These are phyloP conservation scores for Parascotia fuliginaria DNA, from an alignment of 2,888 invertebrate genomes.

Conservation along the genomic window DNA sequence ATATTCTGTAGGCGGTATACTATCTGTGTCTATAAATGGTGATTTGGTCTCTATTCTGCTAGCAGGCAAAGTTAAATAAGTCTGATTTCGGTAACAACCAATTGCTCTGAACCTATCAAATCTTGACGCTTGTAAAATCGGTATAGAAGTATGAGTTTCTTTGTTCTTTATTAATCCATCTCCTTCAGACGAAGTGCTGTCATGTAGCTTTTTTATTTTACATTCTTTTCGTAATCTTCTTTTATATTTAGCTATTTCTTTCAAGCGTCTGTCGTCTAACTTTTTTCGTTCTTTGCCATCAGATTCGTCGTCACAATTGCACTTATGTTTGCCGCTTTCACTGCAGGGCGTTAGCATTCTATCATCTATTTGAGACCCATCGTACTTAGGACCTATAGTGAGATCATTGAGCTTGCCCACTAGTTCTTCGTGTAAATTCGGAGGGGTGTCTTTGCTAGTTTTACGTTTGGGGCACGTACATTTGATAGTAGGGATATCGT, in stretches of 20 bases:
- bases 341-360: constrained; percentile 90
- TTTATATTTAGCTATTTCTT: constrained; percentile 82
- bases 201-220: constrained; percentile 71
- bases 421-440: constrained; percentile 66
- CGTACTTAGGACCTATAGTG: constrained; percentile 66
- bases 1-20: constrained; percentile 60
- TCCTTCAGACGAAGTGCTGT: constrained; percentile 78
- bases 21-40: constrained; percentile 65
- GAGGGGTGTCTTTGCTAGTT: constrained; percentile 65
- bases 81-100: constrained; percentile 79
- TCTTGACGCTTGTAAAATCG: constrained; percentile 78
- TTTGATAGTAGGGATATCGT: constrained; percentile 88
- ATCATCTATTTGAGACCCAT: constrained; percentile 84
- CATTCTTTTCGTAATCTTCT: constrained; percentile 75
- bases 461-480: constrained; percentile 74
- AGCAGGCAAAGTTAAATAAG: constrained; percentile 75
- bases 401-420: constrained; percentile 76
- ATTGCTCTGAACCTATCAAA: constrained; percentile 80
- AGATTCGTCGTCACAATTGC: constrained; percentile 90
- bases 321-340: constrained; percentile 91
- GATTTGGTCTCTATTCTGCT: constrained; percentile 72
- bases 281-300: constrained; percentile 75
- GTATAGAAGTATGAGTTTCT: constrained; percentile 77
- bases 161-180: constrained; percentile 59
- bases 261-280: constrained; percentile 70